phyloP scores from a whole-genome alignment of 2,113 vertebrate species.

The Lonchura striata region DNA sequence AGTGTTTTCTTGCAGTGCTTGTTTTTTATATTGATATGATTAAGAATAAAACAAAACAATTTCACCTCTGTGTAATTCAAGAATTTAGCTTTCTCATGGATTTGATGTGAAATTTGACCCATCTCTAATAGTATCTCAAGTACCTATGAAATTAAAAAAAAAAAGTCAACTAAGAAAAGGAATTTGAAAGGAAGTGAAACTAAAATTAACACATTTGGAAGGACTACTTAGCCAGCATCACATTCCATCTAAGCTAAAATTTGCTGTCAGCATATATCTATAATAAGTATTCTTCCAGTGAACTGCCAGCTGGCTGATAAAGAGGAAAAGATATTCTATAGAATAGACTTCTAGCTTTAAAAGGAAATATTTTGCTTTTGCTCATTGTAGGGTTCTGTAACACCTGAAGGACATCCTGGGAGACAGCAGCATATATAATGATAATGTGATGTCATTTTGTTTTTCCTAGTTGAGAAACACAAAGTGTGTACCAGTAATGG shows the following conservation, averaged over 20 bases:
- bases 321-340: constrained; percentile 31
- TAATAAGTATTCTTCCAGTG: constrained; percentile 45
- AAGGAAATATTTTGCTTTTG: constrained; percentile 31
- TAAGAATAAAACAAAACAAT: neutral
- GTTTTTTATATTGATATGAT: neutral
- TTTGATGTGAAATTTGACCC: neutral
- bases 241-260: constrained; percentile 27
- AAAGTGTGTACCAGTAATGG: constrained; percentile 14
- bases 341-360: constrained; percentile 8
- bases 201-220: constrained; percentile 52
- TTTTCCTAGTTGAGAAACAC: constrained; percentile 35
- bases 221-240: constrained; percentile 25
- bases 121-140: neutral
- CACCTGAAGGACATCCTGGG: constrained; percentile 42
- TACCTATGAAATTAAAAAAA: neutral
- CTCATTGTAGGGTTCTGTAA: constrained; percentile 4
- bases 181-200: constrained; percentile 20
- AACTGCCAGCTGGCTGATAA: constrained; percentile 52
- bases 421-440: constrained; percentile 26
- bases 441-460: constrained; percentile 27
- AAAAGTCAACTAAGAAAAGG: neutral
- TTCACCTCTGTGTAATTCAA: neutral
- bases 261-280: constrained; percentile 37
- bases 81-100: neutral
- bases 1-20: neutral